These are phyloP conservation scores for Corythoichthys intestinalis DNA, from an alignment of 2,113 vertebrate species.

Conservation along the genomic window DNA sequence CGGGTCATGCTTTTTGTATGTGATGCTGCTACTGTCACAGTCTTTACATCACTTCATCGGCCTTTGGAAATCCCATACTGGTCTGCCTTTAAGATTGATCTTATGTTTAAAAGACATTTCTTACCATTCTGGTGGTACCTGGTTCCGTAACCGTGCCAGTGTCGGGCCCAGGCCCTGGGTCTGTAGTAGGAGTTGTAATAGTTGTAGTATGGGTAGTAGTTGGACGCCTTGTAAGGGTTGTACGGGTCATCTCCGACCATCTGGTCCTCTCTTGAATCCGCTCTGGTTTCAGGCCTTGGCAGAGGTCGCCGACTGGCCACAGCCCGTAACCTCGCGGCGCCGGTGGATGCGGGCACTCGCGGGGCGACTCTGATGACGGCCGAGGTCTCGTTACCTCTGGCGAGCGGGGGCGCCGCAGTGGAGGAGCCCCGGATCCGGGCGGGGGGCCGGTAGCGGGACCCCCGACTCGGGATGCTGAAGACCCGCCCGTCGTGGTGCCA, in stretches of 20 bases:
- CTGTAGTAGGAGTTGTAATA: slow-evolving; percentile 88
- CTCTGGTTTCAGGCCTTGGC: neutral
- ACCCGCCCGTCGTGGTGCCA: slow-evolving; percentile 91
- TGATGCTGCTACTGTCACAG: no score
- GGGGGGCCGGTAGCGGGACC: slow-evolving; percentile 78
- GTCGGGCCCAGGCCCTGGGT: slow-evolving; percentile 67
- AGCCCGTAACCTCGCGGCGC: slow-evolving; percentile 38
- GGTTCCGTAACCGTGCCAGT: slow-evolving; percentile 81
- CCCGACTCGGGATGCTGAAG: slow-evolving; percentile 82
- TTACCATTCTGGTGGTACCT: slow-evolving; percentile 85
- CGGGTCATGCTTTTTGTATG: no score
- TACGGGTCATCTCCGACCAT: slow-evolving; percentile 91
- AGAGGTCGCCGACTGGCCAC: slow-evolving; percentile 24
- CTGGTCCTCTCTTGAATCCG: slow-evolving; percentile 59
- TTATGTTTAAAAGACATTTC: neutral
- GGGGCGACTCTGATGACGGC: slow-evolving; percentile 18
- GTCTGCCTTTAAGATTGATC: no score
- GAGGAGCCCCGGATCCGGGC: slow-evolving; percentile 37
- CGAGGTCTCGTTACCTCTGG: slow-evolving; percentile 49
- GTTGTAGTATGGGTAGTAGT: slow-evolving; percentile 91
- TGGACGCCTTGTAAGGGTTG: slow-evolving; percentile 83
- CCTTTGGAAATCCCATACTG: no score
- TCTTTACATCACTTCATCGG: no score
- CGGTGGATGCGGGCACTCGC: slow-evolving; percentile 44
- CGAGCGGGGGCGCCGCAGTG: slow-evolving; percentile 49